Evolutionary conservation across 2,113 vertebrate genomes (phyloP).

Genomic region (Corythornis madagascariensis): DNA sequence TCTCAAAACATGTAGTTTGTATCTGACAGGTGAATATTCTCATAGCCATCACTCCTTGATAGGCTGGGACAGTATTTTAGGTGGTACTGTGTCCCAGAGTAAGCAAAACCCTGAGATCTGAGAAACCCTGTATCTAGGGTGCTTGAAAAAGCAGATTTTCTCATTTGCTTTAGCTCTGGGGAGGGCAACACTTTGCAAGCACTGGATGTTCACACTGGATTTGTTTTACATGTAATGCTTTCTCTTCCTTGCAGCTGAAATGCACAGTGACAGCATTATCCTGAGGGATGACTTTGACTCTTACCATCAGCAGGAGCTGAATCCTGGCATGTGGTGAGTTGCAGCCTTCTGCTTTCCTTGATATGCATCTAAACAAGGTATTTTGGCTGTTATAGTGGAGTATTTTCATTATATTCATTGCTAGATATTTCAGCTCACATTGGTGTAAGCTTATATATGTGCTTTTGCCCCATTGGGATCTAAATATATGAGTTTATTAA

Average conservation of each 20-base stretch:
- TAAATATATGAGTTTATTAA: neutral
- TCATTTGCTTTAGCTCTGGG: neutral
- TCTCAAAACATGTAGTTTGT: neutral
- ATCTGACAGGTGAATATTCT: neutral
- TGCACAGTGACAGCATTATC: slow-evolving; percentile 90
- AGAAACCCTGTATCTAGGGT: neutral
- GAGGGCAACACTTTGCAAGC: neutral
- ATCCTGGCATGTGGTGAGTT: slow-evolving; percentile 91
- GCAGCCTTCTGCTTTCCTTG: neutral
- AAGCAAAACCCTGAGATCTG: neutral
- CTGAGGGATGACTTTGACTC: slow-evolving; percentile 97
- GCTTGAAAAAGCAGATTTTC: neutral
- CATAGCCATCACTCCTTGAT: neutral
- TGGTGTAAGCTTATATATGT: neutral
- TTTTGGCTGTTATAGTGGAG: neutral
- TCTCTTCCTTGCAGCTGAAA: slow-evolving; percentile 82
- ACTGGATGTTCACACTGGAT: neutral
- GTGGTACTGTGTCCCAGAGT: neutral
- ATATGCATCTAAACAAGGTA: neutral
- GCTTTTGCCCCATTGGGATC: neutral
- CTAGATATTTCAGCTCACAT: neutral
- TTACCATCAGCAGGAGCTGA: slow-evolving; percentile 86
- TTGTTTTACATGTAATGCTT: neutral
- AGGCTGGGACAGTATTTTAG: neutral
- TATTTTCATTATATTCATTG: neutral